Evolutionary conservation across 2,113 vertebrate genomes (phyloP).

Genomic region (Phyllostomus discolor): DNA sequence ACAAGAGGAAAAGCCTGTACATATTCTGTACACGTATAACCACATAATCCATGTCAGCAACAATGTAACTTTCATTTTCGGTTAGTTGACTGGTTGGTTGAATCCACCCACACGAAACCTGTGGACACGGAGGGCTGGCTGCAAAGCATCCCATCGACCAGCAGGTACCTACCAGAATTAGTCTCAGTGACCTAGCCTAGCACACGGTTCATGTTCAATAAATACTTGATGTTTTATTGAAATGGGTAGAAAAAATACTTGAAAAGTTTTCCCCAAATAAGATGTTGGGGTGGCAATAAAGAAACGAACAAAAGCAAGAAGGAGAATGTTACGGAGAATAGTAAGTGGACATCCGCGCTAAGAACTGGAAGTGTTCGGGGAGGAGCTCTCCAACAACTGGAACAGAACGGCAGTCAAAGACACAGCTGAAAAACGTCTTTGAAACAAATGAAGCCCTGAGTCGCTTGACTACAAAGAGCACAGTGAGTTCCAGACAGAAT

Average conservation of each 20-base stretch:
- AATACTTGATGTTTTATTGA: neutral
- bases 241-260: neutral
- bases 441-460: neutral
- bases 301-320: neutral
- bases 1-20: neutral
- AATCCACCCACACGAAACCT: too few relatives aligned
- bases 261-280: neutral
- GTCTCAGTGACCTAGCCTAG: neutral
- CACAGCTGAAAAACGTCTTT: neutral
- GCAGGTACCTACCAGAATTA: neutral
- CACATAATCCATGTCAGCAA: neutral
- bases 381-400: neutral
- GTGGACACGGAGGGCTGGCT: neutral
- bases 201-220: neutral
- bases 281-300: neutral
- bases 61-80: too few relatives aligned
- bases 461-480: neutral
- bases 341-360: neutral
- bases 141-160: neutral
- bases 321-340: neutral
- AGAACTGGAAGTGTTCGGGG: neutral
- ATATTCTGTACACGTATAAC: neutral
- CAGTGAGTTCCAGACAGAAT: neutral
- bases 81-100: neutral
- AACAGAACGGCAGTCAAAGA: neutral